Evolutionary conservation across 2,113 vertebrate species (phyloP), one percentile per base, ranked within the genome.

Genomic region (Jacana jacana): DNA sequence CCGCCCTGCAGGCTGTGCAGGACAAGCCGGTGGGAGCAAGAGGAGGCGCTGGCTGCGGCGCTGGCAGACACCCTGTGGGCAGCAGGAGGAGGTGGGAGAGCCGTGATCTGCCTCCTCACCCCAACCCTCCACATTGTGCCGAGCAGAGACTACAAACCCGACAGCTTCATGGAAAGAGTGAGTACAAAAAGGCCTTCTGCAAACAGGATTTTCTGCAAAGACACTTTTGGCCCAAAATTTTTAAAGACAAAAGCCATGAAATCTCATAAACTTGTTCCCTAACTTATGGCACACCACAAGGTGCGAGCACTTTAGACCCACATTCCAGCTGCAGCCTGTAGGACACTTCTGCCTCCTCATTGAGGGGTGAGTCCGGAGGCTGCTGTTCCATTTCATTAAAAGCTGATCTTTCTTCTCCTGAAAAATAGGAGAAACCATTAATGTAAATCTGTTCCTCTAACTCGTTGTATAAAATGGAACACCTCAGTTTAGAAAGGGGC

Each of bases 1-100:
- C 84, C 3, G 7, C 12, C 2, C 46, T 10, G 2, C 93, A 99
- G 99, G 78, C 94, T 99, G n/a, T 3, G 69, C 40, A 79, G 84
- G 20, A 27, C 98, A 0, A 96, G 98, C 49, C 84, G 17, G 31
- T 63, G 14, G 54, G 97, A 98, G 12, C 99, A 99, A 90, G 96
- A 97, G 4, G 76, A 17, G 33, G 98, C 97, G 0, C 91, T 99
- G 94, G 98, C 98, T 0, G 60, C 17, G 0, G 98, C 97, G 0
- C 78, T 99, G 63, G 86, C 98, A 3, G 98, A 98, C 84, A 98
- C 96, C 82, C 98, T 99, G n/a, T 99, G 99, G 99, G 97, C 95
- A 48, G 98, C 98, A 1, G 99, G 99, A 35, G 98, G 97, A 33
- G 90, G 98, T 11, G 84, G 63, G 85, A 96, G 96, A 48, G 98